A percentile compares a stretch with the other conserved stretches of the same genome.
Evolutionary conservation across 1,140 invertebrate genomes (phyloP).

Genomic region (Zaprionus inermis): DNA sequence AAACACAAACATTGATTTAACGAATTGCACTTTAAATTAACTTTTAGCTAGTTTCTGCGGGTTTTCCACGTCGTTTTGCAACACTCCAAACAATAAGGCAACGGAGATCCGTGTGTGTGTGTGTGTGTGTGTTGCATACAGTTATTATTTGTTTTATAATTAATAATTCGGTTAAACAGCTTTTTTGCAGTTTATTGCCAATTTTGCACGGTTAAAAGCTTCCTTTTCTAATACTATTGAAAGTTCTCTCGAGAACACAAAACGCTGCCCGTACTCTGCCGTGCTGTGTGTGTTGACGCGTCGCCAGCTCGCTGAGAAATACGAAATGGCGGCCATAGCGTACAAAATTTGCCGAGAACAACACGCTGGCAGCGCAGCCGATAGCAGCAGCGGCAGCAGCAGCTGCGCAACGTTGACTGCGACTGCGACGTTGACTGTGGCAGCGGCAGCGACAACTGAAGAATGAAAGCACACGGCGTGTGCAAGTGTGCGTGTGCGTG

Average conservation of each 20-base stretch:
- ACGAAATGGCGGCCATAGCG: slow-evolving; percentile 54
- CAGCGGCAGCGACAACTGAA: slow-evolving; percentile 37
- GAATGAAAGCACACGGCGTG: slow-evolving; percentile 47
- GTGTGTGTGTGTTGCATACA: background rate
- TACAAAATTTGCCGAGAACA: slow-evolving; percentile 71
- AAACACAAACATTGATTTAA: slow-evolving; percentile 45
- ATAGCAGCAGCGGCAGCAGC: slow-evolving; percentile 8
- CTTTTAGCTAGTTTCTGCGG: slow-evolving; percentile 17
- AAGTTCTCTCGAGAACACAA: slow-evolving; percentile 39
- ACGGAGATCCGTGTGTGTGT: slow-evolving; percentile 34
- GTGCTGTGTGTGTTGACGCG: slow-evolving; percentile 50
- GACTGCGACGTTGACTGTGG: slow-evolving; percentile 25
- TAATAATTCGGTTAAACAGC: slow-evolving; percentile 20
- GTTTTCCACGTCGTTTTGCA: slow-evolving; percentile 6
- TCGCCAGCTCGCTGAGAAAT: slow-evolving; percentile 73
- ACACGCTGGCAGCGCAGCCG: slow-evolving; percentile 26
- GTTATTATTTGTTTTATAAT: slow-evolving; percentile 5
- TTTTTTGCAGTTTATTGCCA: slow-evolving; percentile 14
- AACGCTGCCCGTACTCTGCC: slow-evolving; percentile 7
- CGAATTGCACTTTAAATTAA: slow-evolving; percentile 45
- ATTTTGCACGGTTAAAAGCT: slow-evolving; percentile 42
- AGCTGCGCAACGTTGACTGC: slow-evolving; percentile 34
- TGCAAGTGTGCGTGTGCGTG: slow-evolving; percentile 33
- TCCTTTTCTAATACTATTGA: slow-evolving; percentile 59
- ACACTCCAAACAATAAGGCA: slow-evolving; percentile 41